Base-by-base conservation (phyloP, 1,140 invertebrate genomes). In the Drosophila ohnishii region DNA sequence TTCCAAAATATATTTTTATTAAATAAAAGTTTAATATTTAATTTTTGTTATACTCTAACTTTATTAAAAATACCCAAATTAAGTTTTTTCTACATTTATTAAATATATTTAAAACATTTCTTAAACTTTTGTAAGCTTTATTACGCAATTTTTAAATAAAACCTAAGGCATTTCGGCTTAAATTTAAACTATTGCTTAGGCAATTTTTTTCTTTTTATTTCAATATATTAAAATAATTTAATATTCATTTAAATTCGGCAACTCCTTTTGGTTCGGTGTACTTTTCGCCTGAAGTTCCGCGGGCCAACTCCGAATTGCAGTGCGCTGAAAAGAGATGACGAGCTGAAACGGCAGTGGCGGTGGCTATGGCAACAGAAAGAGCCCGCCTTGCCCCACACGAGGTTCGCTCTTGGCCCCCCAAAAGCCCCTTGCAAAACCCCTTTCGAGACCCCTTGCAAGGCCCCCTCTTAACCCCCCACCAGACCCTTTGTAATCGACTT, bases 281-380 rank as follows among this genome's bases (percentile, higher is more conserved):
- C 1, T 22, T 65, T 42, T 69, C 19, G 65, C 47, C 13, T 55
- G 22, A 48, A 67, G 45, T 51, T 70, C 42, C 35, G 28, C 66
- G 35, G 56, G 50, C 35, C 75, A 69, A 45, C 63, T 56, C 28
- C 53, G 34, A 42, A 55, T 55, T 82, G 80, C 75, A 80, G 22
- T 75, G 78, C 56, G 82, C 67, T 42, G 9, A 66, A 87, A 73
- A 78, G 79, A 86, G 83, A 76, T 70, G 83, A 59, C 70, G 51
- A 63, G 70, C 81, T 78, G 69, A 56, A 53, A 74, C 62, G 62
- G 64, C 57, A 59, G 61, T 63, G 70, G 77, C 74, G 61, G 80
- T 85, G 84, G 82, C 78, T 81, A 81, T 86, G 57, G 82, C 82
- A 81, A 86, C 70, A 22, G 66, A 70, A 70, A 53, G 40, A 70